A percentile compares a stretch with the other conserved stretches of the same genome.
These are phyloP conservation scores for Cossypha polioptera DNA, from an alignment of 2,797 vertebrate species.

Conservation along the genomic window DNA sequence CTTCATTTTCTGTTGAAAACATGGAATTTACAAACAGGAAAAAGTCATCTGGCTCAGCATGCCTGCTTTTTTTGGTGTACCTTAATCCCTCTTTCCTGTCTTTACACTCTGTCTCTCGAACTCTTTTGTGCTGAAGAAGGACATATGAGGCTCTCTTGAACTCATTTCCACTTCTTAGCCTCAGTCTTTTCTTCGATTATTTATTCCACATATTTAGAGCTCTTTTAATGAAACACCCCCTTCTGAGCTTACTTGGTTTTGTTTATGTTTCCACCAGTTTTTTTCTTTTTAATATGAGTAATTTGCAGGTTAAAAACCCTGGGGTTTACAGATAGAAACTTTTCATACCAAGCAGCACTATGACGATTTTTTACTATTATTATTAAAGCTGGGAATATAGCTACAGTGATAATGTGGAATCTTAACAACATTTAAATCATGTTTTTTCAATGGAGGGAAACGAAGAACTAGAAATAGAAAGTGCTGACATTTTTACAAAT, in stretches of 20 bases:
- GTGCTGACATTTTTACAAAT: neutral
- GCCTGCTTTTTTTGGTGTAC: neutral
- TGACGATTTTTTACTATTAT: neutral
- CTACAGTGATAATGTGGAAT: neutral
- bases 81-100: conserved; percentile 4
- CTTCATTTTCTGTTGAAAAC: conserved; percentile 6
- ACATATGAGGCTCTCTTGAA: neutral
- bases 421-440: neutral
- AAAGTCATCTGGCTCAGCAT: neutral
- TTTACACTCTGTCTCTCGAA: neutral
- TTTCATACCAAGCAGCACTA: neutral
- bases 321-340: neutral
- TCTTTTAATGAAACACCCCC: neutral
- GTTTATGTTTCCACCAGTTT: neutral
- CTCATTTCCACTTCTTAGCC: neutral
- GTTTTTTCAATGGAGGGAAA: neutral
- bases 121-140: neutral
- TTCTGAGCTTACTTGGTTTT: neutral
- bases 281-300: neutral
- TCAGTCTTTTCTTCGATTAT: neutral
- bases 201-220: neutral
- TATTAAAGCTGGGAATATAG: neutral
- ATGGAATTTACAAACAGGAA: conserved; percentile 28
- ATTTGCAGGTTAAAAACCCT: neutral
- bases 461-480: neutral